Conservation (phyloP, 2,888 invertebrate genomes). For the Uropetala carovei region DNA sequence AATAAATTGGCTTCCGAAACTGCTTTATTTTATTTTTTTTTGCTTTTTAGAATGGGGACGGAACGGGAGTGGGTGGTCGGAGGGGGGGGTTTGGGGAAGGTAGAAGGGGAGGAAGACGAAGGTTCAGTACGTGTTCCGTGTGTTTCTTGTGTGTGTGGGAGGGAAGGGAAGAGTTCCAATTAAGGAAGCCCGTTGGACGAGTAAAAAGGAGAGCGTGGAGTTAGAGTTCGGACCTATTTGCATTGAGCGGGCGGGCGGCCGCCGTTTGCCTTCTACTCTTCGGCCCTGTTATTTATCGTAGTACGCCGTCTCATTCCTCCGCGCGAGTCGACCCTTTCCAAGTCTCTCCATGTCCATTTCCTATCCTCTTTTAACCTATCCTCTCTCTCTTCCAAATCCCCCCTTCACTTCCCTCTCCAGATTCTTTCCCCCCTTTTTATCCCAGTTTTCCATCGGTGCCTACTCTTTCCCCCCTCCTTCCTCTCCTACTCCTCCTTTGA, state of each 20-base stretch:
- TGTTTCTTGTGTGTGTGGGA: neutral
- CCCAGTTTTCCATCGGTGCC: neutral
- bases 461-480: neutral
- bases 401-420: neutral
- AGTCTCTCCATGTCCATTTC: neutral
- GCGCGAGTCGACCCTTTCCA: neutral
- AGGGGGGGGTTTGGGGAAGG: too few relatives aligned
- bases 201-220: neutral
- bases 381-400: neutral
- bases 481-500: neutral
- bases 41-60: too few relatives aligned
- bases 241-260: neutral
- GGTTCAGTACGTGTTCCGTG: neutral
- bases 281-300: neutral
- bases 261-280: neutral
- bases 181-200: slow-evolving; percentile 16
- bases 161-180: slow-evolving; percentile 35
- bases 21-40: too few relatives aligned
- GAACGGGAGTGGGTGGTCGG: too few relatives aligned
- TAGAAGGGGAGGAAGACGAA: neutral
- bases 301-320: neutral
- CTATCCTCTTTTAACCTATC: neutral
- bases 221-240: neutral
- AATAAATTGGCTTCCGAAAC: too few relatives aligned
- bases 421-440: neutral